phyloP scores from a whole-genome alignment of 1,140 invertebrate genomes.

The Triops cancriformis region DNA sequence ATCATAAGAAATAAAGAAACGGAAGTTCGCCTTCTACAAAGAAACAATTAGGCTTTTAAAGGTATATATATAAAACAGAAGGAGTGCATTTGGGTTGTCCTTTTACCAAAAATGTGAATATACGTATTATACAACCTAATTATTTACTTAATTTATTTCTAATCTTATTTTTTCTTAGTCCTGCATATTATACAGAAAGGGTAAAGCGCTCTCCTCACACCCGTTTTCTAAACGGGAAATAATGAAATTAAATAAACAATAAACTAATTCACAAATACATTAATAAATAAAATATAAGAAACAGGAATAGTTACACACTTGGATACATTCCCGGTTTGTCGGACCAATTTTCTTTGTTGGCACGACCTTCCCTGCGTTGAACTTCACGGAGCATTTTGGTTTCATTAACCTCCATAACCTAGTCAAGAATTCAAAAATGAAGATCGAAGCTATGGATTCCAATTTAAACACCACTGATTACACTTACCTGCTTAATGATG shows the following conservation, averaged over 20 bases:
- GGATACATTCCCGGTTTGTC: background rate
- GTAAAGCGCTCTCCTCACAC: background rate
- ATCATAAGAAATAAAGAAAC: no score
- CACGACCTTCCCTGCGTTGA: conserved; percentile 50
- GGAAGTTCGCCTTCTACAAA: no score
- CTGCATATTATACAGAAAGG: background rate
- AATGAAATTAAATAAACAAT: background rate
- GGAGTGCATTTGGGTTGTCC: no score
- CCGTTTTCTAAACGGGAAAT: background rate
- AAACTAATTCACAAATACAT: background rate
- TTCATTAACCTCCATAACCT: conserved; percentile 40
- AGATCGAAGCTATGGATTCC: no score
- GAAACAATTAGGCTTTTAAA: no score
- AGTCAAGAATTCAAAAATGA: background rate
- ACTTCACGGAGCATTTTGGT: conserved; percentile 65
- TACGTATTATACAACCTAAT: no score
- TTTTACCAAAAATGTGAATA: no score
- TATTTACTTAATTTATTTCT: no score
- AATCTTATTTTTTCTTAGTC: no score
- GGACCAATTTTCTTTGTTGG: conserved; percentile 1
- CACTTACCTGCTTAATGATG: conserved; percentile 57
- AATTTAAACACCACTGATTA: no score
- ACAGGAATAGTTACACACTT: background rate
- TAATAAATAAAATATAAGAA: background rate
- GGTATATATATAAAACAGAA: no score